Evolutionary conservation across 2,113 vertebrate species (phyloP).

Genomic region (Piliocolobus tephrosceles): DNA sequence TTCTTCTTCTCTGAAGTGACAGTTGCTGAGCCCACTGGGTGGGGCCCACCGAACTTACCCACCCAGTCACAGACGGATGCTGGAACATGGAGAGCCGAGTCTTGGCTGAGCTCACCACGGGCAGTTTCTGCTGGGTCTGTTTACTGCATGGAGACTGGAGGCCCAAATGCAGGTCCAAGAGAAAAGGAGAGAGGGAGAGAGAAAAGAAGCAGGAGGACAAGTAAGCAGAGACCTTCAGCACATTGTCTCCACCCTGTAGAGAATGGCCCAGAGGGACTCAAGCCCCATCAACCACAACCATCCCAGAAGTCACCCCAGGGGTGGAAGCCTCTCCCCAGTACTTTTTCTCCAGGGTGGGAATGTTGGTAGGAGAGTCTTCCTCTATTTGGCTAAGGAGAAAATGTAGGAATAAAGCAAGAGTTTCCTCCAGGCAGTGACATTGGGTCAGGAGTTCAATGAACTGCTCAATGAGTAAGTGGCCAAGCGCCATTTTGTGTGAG

Average conservation of each 20-base stretch:
- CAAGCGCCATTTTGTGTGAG: not conserved
- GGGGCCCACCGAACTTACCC: constrained; percentile 51
- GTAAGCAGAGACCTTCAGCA: constrained; percentile 65
- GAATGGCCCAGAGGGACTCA: constrained; percentile 1
- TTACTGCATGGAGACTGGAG: constrained; percentile 70
- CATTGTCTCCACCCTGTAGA: constrained; percentile 36
- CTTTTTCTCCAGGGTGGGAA: not conserved
- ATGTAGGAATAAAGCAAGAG: not conserved
- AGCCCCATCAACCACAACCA: not conserved
- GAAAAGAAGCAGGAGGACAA: constrained; percentile 70
- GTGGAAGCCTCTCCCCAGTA: not conserved
- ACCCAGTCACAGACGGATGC: constrained; percentile 47
- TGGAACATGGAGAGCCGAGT: constrained; percentile 60
- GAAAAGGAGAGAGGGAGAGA: constrained; percentile 38
- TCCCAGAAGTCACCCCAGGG: not conserved
- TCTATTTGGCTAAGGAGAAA: not conserved
- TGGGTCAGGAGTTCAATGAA: not conserved
- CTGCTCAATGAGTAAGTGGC: not conserved
- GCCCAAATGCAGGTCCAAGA: constrained; percentile 64
- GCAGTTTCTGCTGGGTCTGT: constrained; percentile 61
- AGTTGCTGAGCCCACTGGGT: constrained; percentile 23
- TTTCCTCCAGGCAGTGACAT: not conserved
- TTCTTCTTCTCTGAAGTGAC: constrained; percentile 54
- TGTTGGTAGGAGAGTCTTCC: not conserved
- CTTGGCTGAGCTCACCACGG: constrained; percentile 42